Evolutionary conservation across 2,113 vertebrate genomes (phyloP), one percentile per base, ranked within the genome.

Genomic region (Saguinus imperator): DNA sequence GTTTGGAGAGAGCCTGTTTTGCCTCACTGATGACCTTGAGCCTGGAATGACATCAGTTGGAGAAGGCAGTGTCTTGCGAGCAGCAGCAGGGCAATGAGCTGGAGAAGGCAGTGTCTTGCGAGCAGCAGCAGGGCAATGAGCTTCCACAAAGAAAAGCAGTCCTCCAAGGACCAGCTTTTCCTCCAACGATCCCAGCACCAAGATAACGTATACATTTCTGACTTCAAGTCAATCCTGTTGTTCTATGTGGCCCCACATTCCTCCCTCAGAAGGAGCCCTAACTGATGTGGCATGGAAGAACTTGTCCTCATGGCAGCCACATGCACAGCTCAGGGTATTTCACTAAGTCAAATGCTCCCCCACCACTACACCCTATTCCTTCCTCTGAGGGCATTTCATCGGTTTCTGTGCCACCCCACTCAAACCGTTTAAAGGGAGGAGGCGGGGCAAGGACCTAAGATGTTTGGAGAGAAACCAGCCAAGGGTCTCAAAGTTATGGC

Each of bases 1-100:
- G 43, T 9, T 55, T 77, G 14, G 72, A 32, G 8, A 72, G 14
- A 48, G 21, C 45, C 50, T 37, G 80, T 16, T 77, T 91, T 88
- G 93, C 95, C 84, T 97, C 97, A 96, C 58, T 16, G 61, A 16
- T 8, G 90, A 52, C 96, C 97, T 96, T 12, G 72, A 95, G 89
- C 21, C 45, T 20, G n/a, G 76, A 92, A 82, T 97, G 96, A 95
- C 73, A 73, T 96, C 81, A 96, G 55, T 57, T 1, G 0, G 32
- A n/a, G 76, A 93, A 64, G 76, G 50, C 17, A 43, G 37, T 1
- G 12, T 61, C 73, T 89, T 84, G 27, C 27, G 23, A 80, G 93
- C 32, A 27, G 64, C 85, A 50, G 4, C 3, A 48, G 35, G 55
- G 21, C 48, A 61, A 40, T 17, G 27, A 48, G 29, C 35, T 61